phyloP scores from a whole-genome alignment of 2,888 invertebrate genomes.

The Aleiodes testaceus region DNA sequence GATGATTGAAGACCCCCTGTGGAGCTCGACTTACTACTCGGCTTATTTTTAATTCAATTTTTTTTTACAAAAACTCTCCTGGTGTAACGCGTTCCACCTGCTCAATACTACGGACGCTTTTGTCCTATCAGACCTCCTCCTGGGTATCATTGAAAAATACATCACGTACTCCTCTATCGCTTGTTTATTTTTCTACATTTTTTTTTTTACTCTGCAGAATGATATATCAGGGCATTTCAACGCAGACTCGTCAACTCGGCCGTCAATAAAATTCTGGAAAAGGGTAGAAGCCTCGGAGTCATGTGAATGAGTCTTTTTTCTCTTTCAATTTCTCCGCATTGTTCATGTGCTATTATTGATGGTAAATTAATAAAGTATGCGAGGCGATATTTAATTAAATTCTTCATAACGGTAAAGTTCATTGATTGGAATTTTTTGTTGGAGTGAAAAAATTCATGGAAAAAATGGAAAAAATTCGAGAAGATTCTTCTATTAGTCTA shows the following conservation, averaged over 20 bases:
- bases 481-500: too few species aligned
- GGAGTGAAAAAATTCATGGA: too few species aligned
- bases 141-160: constrained; percentile 27
- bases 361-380: not conserved
- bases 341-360: constrained; percentile 5
- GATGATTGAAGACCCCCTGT: constrained; percentile 45
- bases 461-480: too few species aligned
- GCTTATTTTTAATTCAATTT: constrained; percentile 8
- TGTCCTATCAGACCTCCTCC: constrained; percentile 39
- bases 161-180: constrained; percentile 13
- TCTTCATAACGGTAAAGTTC: too few species aligned
- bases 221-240: constrained; percentile 22
- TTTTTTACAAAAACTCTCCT: not conserved
- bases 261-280: constrained; percentile 26
- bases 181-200: constrained; percentile 17
- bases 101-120: constrained; percentile 25
- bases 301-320: constrained; percentile 2
- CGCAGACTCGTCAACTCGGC: constrained; percentile 27
- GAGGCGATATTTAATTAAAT: too few species aligned
- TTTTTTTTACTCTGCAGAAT: not conserved
- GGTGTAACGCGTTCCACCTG: constrained; percentile 37
- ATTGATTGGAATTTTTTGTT: too few species aligned
- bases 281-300: constrained; percentile 8
- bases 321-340: not conserved
- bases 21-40: constrained; percentile 29